Base-by-base conservation (phyloP, 2,113 vertebrate genomes). In the Podarcis muralis region DNA sequence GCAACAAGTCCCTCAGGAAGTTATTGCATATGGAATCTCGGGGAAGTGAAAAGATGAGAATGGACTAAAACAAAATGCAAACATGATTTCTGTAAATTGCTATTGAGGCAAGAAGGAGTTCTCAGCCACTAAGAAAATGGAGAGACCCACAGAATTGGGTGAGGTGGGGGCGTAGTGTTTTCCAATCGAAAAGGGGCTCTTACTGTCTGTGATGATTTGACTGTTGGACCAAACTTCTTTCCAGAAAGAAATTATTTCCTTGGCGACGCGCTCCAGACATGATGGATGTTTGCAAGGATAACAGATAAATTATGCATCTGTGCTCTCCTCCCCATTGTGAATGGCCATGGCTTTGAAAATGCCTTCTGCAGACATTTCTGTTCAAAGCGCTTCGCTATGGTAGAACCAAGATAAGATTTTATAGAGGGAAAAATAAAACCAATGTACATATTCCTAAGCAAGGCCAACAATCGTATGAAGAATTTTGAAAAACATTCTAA, bases 231-330 rank as follows among this genome's bases (percentile, higher is more conserved):
- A 84, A 90, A 86, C 82, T 78, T 30, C 22, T 68, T 90, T 85
- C 72, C 40, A 81, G 22, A 85, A 75, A 66, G 84, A 90, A 93
- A 89, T 74, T 87, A 86, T 77, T 90, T 87, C 27, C 85, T 93
- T 96, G 93, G 92, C 92, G 74, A 68, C 13, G 11, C 87, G 71
- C 35, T 32, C 83, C 35, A 92, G 80, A 87, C 81, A 6, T 92
- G 82, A 94, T 87, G 85, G 92, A 95, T 92, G 88, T 90, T 84
- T 81, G 88, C 80, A 90, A 74, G 89, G 88, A 72, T 59, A 90
- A 78, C 18, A 90, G 91, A 87, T 92, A 91, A 93, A 95, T 95
- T 92, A 94, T 90, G 95, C 84, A 91, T 93, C 88, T 86, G 92
- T 93, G 75, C 92, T 94, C 81, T 90, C 69, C 85, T 94, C 78